Base-by-base conservation (phyloP, 2,113 vertebrate genomes). In the Trichomycterus rosablanca region DNA sequence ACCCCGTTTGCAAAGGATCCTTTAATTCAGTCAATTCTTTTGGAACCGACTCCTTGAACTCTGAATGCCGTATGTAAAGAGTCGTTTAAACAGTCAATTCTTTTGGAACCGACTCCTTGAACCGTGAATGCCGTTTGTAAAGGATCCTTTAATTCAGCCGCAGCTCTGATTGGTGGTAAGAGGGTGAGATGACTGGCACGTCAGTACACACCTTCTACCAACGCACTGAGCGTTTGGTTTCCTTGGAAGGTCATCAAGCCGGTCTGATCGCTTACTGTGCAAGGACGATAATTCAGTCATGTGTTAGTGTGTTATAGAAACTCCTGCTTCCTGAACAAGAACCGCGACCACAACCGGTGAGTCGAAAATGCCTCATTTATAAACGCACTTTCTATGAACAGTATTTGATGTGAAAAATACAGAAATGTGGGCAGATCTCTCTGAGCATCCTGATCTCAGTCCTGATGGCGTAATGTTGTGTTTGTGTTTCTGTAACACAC, bases 101-200 rank as follows among this genome's bases (percentile, higher is more conserved):
- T n/a, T n/a, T n/a, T n/a, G n/a, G n/a, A n/a, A n/a, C n/a, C n/a
- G n/a, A n/a, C n/a, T n/a, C n/a, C n/a, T n/a, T n/a, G n/a, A n/a
- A n/a, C n/a, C n/a, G n/a, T n/a, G n/a, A n/a, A n/a, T n/a, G n/a
- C n/a, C 7, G 26, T 7, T 30, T 30, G 26, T 7, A 30, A 4
- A 7, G 3, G 26, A 7, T 4, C 7, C 26, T 30, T 30, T 30
- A 7, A 3, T 30, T 30, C 26, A 30, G 26, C 7, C 3, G 26
- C 26, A 4, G n/a, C 26, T 4, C 7, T 30, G 26, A 56, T 69
- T 84, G 60, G 14, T 1, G 59, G 14, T 53, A 19, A 71, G 87
- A 88, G 80, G 85, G 84, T 83, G 81, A 28, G 12, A 22, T 9
- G 24, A 44, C 1, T 11, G 3, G 78, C 79, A 83, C 68, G 83